Evolutionary conservation across 1,140 invertebrate genomes (phyloP).

Genomic region (Anastrepha obliqua): DNA sequence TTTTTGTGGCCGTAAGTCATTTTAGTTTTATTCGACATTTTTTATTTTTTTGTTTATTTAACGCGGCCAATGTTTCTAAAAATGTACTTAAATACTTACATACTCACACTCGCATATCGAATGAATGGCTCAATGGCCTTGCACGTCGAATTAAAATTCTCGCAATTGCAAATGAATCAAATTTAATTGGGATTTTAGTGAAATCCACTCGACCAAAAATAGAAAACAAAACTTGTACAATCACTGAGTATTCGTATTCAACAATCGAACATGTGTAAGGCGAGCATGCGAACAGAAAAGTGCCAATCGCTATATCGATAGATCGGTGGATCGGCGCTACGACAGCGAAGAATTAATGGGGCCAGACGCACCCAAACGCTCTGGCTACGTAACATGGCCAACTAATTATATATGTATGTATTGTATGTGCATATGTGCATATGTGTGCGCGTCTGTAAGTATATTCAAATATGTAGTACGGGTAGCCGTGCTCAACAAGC

Average conservation of each 20-base stretch:
- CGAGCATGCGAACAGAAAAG: conserved; percentile 3
- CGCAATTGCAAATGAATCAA: conserved; percentile 52
- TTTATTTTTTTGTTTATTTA: too few species aligned
- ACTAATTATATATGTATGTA: not conserved
- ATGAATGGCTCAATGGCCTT: conserved; percentile 25
- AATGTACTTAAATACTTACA: not conserved
- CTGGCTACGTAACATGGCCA: not conserved
- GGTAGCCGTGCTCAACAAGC: not conserved
- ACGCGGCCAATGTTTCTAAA: too few species aligned
- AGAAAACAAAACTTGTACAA: conserved; percentile 26
- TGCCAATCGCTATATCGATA: conserved; percentile 41
- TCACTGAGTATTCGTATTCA: not conserved
- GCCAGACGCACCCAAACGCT: conserved; percentile 40
- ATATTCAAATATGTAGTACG: not conserved
- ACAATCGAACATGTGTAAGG: conserved; percentile 41
- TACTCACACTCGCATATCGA: too few species aligned
- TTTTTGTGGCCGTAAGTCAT: too few species aligned
- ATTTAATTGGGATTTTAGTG: conserved; percentile 52
- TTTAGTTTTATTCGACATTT: too few species aligned
- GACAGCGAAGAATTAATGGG: conserved; percentile 45
- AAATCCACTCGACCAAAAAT: not conserved
- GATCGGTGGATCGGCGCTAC: conserved; percentile 46
- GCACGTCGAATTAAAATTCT: conserved; percentile 49
- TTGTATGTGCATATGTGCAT: not conserved
- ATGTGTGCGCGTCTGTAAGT: not conserved